A percentile compares a stretch with the other conserved stretches of the same genome.
phyloP scores from a whole-genome alignment of 2,113 vertebrate genomes.

The Thamnaconus septentrionalis region DNA sequence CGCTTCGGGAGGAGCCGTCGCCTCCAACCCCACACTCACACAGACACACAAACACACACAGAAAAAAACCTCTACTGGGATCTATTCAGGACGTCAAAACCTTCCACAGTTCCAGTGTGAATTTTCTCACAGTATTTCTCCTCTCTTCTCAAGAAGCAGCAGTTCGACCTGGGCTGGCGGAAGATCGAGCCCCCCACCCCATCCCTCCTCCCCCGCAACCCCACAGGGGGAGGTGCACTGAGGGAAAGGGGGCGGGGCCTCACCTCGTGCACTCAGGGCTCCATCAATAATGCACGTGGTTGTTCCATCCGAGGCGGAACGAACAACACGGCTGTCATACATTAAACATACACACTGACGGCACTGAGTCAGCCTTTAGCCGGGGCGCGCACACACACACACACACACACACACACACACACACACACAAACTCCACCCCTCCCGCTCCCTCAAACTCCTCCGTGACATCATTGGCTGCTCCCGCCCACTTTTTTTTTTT shows the following conservation, averaged over 20 bases:
- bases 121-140: too few relatives aligned
- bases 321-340: constrained; percentile 51
- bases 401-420: neutral
- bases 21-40: too few relatives aligned
- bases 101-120: too few relatives aligned
- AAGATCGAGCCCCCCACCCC: neutral
- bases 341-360: constrained; percentile 31
- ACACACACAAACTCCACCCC: neutral
- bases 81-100: too few relatives aligned
- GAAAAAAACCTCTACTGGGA: too few relatives aligned
- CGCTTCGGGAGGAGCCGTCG: too few relatives aligned
- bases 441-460: neutral
- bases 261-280: constrained; percentile 52
- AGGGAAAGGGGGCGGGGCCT: constrained; percentile 36
- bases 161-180: neutral
- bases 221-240: constrained; percentile 7
- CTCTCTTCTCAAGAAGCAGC: too few relatives aligned
- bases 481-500: constrained; percentile 25
- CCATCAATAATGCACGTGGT: constrained; percentile 63
- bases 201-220: too few relatives aligned
- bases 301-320: constrained; percentile 55
- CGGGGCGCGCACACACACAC: neutral
- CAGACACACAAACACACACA: too few relatives aligned
- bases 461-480: constrained; percentile 45
- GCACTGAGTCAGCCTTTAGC: constrained; percentile 16